phyloP scores from a whole-genome alignment of 2,113 vertebrate genomes.

The Tachuris rubrigastra region DNA sequence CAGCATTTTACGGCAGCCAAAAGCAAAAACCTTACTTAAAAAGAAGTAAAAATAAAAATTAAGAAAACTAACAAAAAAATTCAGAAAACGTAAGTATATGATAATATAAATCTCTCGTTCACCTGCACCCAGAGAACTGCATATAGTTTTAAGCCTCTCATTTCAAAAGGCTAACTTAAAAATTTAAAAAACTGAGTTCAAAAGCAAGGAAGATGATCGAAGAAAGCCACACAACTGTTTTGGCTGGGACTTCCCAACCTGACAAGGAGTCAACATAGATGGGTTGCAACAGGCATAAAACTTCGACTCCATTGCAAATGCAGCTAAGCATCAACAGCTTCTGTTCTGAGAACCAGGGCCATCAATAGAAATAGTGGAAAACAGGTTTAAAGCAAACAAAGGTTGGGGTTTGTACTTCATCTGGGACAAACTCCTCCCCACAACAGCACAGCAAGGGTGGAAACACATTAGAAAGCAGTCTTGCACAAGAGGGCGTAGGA shows the following conservation, averaged over 20 bases:
- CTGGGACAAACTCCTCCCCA: not conserved
- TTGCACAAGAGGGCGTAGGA: not conserved
- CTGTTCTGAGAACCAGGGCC: not conserved
- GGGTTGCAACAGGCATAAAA: not conserved
- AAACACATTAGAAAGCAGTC: not conserved
- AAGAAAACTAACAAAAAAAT: not conserved
- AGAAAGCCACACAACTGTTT: not conserved
- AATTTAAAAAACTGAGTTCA: not conserved
- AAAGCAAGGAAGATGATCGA: not conserved
- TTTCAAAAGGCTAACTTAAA: not conserved
- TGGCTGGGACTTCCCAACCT: not conserved
- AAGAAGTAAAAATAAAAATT: not conserved
- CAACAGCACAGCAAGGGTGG: not conserved
- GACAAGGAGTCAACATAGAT: not conserved
- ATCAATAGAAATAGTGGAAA: not conserved
- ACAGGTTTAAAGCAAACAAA: not conserved
- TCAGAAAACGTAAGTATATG: not conserved
- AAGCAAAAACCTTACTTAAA: not conserved
- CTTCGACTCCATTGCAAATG: not conserved
- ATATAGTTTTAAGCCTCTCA: not conserved
- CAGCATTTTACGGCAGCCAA: not conserved
- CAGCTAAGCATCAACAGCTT: not conserved
- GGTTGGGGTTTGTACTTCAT: rapidly evolving
- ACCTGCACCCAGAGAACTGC: not conserved
- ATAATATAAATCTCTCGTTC: not conserved